Conservation (phyloP, 2,888 invertebrate genomes). For the Lysandra bellargus region DNA sequence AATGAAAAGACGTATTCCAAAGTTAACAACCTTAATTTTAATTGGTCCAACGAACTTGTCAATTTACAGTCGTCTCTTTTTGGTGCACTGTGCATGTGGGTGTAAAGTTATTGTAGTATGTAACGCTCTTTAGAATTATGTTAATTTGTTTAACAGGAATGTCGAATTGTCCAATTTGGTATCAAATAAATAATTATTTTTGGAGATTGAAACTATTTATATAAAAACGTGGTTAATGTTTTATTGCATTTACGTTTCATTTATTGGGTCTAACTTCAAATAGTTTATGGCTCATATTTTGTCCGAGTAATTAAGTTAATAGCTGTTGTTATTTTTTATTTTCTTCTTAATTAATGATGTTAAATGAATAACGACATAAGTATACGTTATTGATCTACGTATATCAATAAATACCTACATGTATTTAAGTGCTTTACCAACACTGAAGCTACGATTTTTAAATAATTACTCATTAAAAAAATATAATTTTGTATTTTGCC, state of each 20-base stretch:
- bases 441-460: too few relatives aligned
- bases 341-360: not conserved
- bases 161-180: not conserved
- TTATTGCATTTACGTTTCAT: not conserved
- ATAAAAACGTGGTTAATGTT: slow-evolving; percentile 15
- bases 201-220: not conserved
- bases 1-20: not conserved
- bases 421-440: too few relatives aligned
- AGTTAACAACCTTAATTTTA: slow-evolving; percentile 12
- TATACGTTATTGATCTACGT: too few relatives aligned
- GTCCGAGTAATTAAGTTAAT: not conserved
- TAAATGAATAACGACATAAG: not conserved
- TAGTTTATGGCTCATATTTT: not conserved
- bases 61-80: not conserved
- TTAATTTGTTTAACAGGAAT: not conserved
- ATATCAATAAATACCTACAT: too few relatives aligned
- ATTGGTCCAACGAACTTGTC: slow-evolving; percentile 13
- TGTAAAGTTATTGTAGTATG: not conserved
- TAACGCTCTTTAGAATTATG: slow-evolving; percentile 3
- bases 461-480: too few relatives aligned
- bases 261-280: not conserved
- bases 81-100: slow-evolving; percentile 8
- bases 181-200: slow-evolving; percentile 2
- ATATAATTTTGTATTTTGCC: too few relatives aligned
- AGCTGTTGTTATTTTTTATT: not conserved